Base-by-base conservation (phyloP, 2,113 vertebrate species). In the Equus przewalskii region DNA sequence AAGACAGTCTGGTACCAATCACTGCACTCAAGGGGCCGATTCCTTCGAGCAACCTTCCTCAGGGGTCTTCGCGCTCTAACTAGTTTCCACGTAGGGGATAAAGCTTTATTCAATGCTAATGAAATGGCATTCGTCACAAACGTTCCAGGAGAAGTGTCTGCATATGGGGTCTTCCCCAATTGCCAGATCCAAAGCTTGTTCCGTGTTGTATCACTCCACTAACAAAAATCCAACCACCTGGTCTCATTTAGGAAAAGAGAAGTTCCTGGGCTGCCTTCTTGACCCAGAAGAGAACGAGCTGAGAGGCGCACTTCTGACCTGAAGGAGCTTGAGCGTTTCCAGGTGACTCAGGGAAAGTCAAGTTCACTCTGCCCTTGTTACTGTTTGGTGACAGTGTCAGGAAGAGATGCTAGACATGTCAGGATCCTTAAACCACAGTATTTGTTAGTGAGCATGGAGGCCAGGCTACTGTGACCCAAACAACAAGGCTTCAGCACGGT, bases 51-150 rank as follows among this genome's bases (percentile, higher is more conserved):
- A 21, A 0, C 7, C 22, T 44, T 56, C 41, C 41, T 24, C 7
- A 9, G 33, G 54, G 49, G 12, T 64, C 26, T 41, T 14, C 41
- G 44, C 12, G 19, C n/a, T 41, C 28, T 0, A 14, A 13, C 26
- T 12, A 4, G 6, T 81, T 18, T 62, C 62, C 41, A 19, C 9
- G 30, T 5, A 8, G 76, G 36, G 28, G 19, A 4, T 8, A 33
- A 18, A 41, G n/a, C 54, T 44, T 26, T 33, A 7, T 36, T 75
- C 5, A 0, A 0, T 12, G 24, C 14, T 8, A 5, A 2, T 15
- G 54, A 26, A 14, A 33, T 1, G 8, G 24, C 3, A 0, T 5
- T 69, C 21, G 0, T 46, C 26, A n/a, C 2, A 13, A 26, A 13
- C 15, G 2, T 67, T 64, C 49, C 44, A 28, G 10, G 13, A 49